Conservation (phyloP, 2,888 invertebrate genomes). For the Stegana nigrithorax region DNA sequence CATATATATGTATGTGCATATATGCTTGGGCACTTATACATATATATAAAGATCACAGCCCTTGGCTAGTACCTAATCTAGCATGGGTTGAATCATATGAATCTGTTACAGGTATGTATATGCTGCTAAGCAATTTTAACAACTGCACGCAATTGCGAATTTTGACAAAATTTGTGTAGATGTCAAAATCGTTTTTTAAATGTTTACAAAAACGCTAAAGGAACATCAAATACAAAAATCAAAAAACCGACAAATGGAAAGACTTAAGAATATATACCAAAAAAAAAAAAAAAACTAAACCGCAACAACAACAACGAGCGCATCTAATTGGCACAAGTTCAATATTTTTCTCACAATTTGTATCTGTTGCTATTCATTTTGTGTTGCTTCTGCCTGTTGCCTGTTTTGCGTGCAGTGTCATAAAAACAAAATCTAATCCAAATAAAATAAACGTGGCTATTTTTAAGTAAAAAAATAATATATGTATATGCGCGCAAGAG, state of each 20-base stretch:
- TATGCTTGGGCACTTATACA: too few species aligned
- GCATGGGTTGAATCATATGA: too few species aligned
- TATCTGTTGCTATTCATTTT: background rate
- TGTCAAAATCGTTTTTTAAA: background rate
- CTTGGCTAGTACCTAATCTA: too few species aligned
- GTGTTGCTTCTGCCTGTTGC: slow-evolving; percentile 28
- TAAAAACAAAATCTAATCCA: slow-evolving; percentile 58
- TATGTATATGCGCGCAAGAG: slow-evolving; percentile 23
- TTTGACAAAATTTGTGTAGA: background rate
- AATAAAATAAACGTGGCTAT: slow-evolving; percentile 58
- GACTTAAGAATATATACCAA: too few species aligned
- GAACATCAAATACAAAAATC: background rate
- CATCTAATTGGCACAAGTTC: slow-evolving; percentile 63
- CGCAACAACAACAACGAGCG: slow-evolving; percentile 24
- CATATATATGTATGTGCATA: too few species aligned
- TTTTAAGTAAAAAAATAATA: slow-evolving; percentile 37
- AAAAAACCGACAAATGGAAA: background rate
- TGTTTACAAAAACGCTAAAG: background rate
- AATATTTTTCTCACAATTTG: slow-evolving; percentile 42
- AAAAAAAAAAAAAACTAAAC: background rate
- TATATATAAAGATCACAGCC: too few species aligned
- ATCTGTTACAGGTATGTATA: too few species aligned
- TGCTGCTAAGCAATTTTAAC: too few species aligned
- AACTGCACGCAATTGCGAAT: background rate
- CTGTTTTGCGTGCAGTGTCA: slow-evolving; percentile 59